phyloP scores from a whole-genome alignment of 92 coral and sea anemone species.

The Diadumene lineata region DNA sequence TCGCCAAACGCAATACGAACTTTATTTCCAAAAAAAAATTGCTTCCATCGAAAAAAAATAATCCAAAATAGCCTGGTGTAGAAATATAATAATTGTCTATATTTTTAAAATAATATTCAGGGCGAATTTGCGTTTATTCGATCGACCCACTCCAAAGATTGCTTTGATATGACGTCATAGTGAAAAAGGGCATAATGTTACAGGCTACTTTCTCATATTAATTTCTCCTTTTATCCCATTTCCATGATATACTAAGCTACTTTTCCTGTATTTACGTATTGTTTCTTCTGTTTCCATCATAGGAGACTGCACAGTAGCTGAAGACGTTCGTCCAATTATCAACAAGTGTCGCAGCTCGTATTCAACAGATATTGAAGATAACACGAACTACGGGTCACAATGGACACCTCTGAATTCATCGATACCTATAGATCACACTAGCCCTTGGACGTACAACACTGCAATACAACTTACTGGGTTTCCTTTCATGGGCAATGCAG shows the following conservation, averaged over 20 bases:
- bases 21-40: too few relatives aligned
- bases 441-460: constrained; percentile 76
- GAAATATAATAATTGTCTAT: too few relatives aligned
- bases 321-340: constrained; percentile 27
- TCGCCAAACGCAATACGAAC: too few relatives aligned
- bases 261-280: neutral
- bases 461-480: constrained; percentile 59
- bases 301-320: constrained; percentile 49
- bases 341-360: constrained; percentile 60
- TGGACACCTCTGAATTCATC: constrained; percentile 49
- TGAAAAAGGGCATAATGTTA: too few relatives aligned
- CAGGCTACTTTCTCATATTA: too few relatives aligned
- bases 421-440: constrained; percentile 18
- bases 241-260: neutral
- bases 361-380: constrained; percentile 50
- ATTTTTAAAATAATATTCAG: too few relatives aligned
- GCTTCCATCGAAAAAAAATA: too few relatives aligned
- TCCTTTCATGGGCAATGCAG: constrained; percentile 62
- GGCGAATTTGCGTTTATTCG: too few relatives aligned
- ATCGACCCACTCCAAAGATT: too few relatives aligned
- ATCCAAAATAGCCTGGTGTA: too few relatives aligned
- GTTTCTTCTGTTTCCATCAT: neutral
- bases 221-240: too few relatives aligned
- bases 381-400: constrained; percentile 46
- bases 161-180: too few relatives aligned